Evolutionary conservation across 1,140 invertebrate species (phyloP).

Genomic region (Portunus trituberculatus): DNA sequence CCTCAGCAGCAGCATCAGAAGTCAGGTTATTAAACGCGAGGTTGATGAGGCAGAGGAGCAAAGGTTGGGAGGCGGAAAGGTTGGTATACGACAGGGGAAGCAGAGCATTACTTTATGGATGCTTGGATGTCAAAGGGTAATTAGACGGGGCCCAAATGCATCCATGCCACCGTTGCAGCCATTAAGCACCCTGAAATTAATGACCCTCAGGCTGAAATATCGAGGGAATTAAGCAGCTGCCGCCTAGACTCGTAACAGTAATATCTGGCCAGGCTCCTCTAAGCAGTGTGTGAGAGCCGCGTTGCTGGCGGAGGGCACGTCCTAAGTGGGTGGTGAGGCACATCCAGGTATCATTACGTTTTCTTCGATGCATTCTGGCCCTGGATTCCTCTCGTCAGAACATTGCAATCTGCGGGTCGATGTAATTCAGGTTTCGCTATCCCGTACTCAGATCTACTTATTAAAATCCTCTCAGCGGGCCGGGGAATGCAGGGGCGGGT

Average conservation of each 20-base stretch:
- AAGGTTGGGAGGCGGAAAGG: background rate
- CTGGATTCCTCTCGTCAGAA: background rate
- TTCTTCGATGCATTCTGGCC: background rate
- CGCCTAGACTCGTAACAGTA: background rate
- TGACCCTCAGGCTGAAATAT: background rate
- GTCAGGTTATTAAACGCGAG: slow-evolving; percentile 7
- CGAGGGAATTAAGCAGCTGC: background rate
- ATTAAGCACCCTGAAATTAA: slow-evolving; percentile 12
- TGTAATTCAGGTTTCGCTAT: background rate
- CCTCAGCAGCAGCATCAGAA: background rate
- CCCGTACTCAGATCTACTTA: background rate
- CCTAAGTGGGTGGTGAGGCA: background rate
- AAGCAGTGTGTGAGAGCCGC: too few species aligned
- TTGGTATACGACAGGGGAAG: background rate
- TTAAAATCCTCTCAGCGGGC: background rate
- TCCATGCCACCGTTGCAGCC: background rate
- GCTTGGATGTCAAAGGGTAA: background rate
- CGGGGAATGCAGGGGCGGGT: background rate
- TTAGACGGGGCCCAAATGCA: slow-evolving; percentile 9
- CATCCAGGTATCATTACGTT: background rate
- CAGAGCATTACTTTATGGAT: background rate
- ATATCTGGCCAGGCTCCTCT: background rate
- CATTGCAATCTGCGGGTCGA: background rate
- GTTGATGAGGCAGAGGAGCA: slow-evolving; percentile 1
- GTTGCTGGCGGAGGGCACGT: background rate